Evolutionary conservation across 2,797 vertebrate species (phyloP).

Genomic region (Molossus alvarezi): DNA sequence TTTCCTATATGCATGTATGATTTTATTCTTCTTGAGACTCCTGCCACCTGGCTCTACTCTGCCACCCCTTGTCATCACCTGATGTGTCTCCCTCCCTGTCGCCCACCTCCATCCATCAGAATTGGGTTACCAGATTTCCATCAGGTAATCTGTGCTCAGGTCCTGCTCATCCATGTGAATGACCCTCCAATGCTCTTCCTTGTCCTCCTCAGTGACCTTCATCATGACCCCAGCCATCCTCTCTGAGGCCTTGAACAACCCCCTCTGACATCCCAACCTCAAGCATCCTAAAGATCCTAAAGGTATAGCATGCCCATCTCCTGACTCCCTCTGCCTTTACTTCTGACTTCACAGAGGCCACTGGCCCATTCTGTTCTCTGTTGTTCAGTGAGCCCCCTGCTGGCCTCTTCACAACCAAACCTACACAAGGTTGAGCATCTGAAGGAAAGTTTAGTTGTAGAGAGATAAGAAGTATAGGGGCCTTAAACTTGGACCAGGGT

Average conservation of each 20-base stretch:
- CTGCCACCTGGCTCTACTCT: not conserved
- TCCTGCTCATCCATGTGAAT: not conserved
- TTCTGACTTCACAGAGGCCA: not conserved
- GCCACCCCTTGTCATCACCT: not conserved
- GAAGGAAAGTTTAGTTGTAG: not conserved
- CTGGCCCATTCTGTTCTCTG: not conserved
- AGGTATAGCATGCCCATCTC: not conserved
- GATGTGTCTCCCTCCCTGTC: not conserved
- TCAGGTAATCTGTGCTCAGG: not conserved
- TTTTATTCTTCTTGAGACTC: not conserved
- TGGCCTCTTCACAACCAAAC: not conserved
- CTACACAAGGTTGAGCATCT: not conserved
- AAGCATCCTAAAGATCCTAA: not conserved
- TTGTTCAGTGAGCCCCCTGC: not conserved
- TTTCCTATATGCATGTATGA: accelerated
- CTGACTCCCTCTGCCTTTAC: not conserved
- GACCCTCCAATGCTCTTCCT: not conserved
- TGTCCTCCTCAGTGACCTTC: not conserved
- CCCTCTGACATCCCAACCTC: not conserved
- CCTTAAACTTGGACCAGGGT: not conserved
- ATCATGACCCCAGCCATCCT: not conserved
- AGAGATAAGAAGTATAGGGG: not conserved
- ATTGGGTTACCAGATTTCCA: conserved; percentile 1
- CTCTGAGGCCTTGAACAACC: not conserved
- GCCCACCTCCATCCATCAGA: not conserved